Percentiles rank a stretch among this genome's conserved stretches.
Conservation (phyloP, 2,797 vertebrate species). For the Chrysocyon brachyurus region DNA sequence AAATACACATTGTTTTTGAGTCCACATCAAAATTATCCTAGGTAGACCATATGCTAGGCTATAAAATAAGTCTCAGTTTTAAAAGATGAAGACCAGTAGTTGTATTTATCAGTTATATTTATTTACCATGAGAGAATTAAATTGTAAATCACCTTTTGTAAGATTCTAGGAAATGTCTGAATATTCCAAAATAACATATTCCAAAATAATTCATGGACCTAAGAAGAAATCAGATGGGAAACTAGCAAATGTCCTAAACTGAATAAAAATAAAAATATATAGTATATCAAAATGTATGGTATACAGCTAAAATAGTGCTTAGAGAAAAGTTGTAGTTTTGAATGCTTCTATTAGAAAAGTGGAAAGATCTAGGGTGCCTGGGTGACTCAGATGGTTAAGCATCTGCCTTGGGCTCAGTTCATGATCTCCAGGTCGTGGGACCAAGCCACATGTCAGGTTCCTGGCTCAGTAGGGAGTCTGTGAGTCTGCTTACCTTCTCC, state of each 20-base stretch:
- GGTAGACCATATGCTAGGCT: background rate
- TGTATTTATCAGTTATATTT: background rate
- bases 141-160: background rate
- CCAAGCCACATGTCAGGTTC: background rate
- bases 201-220: background rate
- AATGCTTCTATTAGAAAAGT: background rate
- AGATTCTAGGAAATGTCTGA: background rate
- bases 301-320: background rate
- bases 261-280: background rate
- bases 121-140: background rate
- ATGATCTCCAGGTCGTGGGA: background rate
- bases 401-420: background rate
- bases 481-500: background rate
- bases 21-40: background rate
- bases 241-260: background rate
- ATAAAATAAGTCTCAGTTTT: background rate
- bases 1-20: background rate
- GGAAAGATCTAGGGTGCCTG: background rate
- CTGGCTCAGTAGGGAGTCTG: background rate
- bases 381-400: background rate
- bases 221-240: background rate
- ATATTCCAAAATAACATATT: background rate
- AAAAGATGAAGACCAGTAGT: background rate
- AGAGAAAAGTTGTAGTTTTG: background rate
- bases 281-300: background rate